Evolutionary conservation across 1,140 invertebrate species (phyloP).

Genomic region (Aleiodes sp.): DNA sequence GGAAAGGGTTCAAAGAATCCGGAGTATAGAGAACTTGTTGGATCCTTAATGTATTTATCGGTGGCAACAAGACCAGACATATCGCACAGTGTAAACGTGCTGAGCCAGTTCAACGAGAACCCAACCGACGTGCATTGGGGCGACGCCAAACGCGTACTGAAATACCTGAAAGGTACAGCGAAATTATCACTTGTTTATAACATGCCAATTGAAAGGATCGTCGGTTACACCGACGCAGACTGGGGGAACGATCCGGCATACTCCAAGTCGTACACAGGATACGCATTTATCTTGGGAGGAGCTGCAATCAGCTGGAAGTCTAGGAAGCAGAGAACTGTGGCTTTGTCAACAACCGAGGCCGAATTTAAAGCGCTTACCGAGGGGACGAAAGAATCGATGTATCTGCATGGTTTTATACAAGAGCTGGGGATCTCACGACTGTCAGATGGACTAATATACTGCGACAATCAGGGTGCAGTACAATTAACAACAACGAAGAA

Average conservation of each 20-base stretch:
- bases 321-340: background rate
- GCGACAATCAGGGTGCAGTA: constrained; percentile 1
- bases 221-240: background rate
- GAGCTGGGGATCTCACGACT: background rate
- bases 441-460: background rate
- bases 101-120: background rate
- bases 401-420: background rate
- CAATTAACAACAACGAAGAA: background rate
- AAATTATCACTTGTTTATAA: background rate
- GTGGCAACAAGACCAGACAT: constrained; percentile 54
- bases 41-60: constrained; percentile 48
- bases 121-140: background rate
- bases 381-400: background rate
- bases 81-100: constrained; percentile 34
- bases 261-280: constrained; percentile 20
- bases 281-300: background rate
- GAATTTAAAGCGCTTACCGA: constrained; percentile 1
- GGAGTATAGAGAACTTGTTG: constrained; percentile 46
- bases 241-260: background rate
- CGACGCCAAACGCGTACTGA: background rate
- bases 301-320: constrained; percentile 7
- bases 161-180: constrained; percentile 8
- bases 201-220: background rate
- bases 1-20: background rate
- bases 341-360: background rate